phyloP scores from a whole-genome alignment of 2,113 vertebrate genomes.

The Eidolon helvum region DNA sequence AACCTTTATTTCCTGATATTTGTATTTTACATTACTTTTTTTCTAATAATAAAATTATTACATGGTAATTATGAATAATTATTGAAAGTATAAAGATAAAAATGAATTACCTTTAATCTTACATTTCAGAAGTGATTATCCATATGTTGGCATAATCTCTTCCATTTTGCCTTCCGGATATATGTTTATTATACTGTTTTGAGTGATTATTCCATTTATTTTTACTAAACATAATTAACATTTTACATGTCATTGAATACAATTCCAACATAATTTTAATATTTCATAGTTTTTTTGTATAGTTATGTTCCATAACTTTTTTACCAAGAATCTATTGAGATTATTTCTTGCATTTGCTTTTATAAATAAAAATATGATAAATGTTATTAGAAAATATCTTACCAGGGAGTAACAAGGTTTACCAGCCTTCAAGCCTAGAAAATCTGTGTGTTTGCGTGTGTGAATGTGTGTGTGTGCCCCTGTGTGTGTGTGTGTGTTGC shows the following conservation, averaged over 20 bases:
- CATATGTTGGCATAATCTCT: background rate
- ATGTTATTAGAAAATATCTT: background rate
- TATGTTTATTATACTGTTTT: background rate
- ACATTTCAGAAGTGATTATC: background rate
- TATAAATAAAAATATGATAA: background rate
- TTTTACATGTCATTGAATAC: background rate
- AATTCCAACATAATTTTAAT: background rate
- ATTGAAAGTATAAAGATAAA: background rate
- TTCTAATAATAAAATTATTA: background rate
- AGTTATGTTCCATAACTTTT: background rate
- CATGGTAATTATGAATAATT: background rate
- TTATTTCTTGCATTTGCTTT: background rate
- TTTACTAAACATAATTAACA: background rate
- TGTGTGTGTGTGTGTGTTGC: too few relatives aligned
- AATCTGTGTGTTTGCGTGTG: background rate
- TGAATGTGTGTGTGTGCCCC: too few relatives aligned
- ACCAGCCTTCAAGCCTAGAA: background rate
- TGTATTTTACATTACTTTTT: background rate
- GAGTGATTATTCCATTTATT: background rate
- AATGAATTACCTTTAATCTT: background rate
- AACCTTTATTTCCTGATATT: background rate
- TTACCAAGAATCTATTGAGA: background rate
- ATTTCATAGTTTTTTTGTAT: background rate
- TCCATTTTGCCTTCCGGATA: background rate
- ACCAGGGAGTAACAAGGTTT: background rate